Evolutionary conservation across 2,888 invertebrate genomes (phyloP).

Genomic region (Polietes domitor): DNA sequence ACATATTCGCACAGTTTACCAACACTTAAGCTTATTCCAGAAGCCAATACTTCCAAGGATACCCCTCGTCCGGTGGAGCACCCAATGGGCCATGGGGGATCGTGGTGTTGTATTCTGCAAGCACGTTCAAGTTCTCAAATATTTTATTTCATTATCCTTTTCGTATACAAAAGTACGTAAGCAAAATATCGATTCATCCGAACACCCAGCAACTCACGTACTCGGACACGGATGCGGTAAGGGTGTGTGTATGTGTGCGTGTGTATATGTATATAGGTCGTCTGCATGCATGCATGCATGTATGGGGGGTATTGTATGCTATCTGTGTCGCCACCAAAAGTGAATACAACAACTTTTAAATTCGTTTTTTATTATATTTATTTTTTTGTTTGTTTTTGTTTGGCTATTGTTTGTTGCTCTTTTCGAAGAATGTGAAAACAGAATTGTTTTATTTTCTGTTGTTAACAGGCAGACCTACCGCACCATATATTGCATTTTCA

Average conservation of each 20-base stretch:
- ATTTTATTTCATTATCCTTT: constrained; percentile 56
- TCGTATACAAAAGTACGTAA: background rate
- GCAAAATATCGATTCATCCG: background rate
- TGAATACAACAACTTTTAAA: constrained; percentile 31
- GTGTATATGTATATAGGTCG: too few species aligned
- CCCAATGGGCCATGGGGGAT: background rate
- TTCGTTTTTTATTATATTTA: constrained; percentile 18
- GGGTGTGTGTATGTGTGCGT: background rate
- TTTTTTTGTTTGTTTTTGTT: constrained; percentile 4
- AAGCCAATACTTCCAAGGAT: too few species aligned
- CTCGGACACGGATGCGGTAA: constrained; percentile 13
- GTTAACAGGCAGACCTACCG: constrained; percentile 44
- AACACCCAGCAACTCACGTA: background rate
- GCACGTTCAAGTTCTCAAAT: constrained; percentile 48
- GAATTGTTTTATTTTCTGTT: background rate
- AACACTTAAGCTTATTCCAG: too few species aligned
- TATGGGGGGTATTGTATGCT: background rate
- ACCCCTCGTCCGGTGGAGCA: too few species aligned
- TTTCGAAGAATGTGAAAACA: constrained; percentile 16
- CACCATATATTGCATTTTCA: constrained; percentile 43
- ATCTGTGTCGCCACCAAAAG: constrained; percentile 27
- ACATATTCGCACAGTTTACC: too few species aligned
- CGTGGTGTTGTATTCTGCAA: constrained; percentile 1
- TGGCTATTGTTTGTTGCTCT: constrained; percentile 8
- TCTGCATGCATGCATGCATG: background rate